Evolutionary conservation across 64 coral and sea anemone genomes (phyloP), one percentile per base, ranked within the genome.

Genomic region (Stichodactyla mertensii): DNA sequence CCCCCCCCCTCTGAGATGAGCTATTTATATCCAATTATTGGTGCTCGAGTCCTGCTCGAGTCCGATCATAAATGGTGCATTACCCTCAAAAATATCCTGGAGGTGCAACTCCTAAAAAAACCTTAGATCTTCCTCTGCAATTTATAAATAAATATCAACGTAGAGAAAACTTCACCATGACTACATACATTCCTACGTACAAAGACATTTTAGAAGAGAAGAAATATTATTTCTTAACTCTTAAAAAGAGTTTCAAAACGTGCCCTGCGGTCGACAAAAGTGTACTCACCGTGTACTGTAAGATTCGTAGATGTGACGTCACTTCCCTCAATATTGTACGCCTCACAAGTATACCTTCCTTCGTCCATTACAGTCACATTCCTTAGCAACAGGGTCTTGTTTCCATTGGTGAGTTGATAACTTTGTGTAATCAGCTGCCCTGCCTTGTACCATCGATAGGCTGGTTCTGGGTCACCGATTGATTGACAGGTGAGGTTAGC

Each of bases 301-400:
- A 92, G n/a, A 54, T 87, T 84, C 12, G 78, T 83, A 6, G 58
- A 74, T 12, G 64, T 57, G 18, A 80, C 16, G 82, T 14, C 64
- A 61, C 77, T 88, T 8, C 91, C 80, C 16, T 84, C 91, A 61
- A 52, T 55, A 19, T 78, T 92, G 16, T 23, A 36, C 28, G 80
- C 85, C 22, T 60, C 54, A 26, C 91, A 92, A 16, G 51, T 87
- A 57, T 92, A 88, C 5, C 11, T 20, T 19, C 91, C 91, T 16
- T 88, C 55, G 20, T 60, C 54, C 64, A 11, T 80, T 8, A 64
- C n/a, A 23, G 53, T 20, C 54, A 88, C 86, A 20, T 79, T 79
- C 4, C 9, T 57, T 59, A 88, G 77, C 26, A 55, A n/a, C 55
- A 88, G 58, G 1, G 56, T 77, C 57, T 80, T 77, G 19, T 88